Base-by-base conservation (phyloP, 2,113 vertebrate genomes). In the Alces alces region DNA sequence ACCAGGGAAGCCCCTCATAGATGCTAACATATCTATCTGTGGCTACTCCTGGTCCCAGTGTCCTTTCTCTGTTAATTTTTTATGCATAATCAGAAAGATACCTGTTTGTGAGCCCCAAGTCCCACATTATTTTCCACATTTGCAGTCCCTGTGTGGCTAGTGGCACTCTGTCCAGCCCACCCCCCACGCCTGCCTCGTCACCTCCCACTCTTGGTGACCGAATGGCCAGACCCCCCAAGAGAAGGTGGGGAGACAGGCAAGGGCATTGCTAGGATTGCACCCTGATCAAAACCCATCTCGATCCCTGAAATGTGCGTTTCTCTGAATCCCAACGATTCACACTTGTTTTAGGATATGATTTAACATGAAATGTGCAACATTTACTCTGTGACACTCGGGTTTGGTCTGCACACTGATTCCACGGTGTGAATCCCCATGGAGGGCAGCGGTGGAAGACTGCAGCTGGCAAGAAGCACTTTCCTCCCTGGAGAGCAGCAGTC, bases 341-440 rank as follows among this genome's bases (percentile, higher is more conserved):
- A 95, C 97, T 97, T 95, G 91, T 94, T 87, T 91, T 89, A 89
- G 89, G 96, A 84, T 96, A 57, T 61, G 93, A 97, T 91, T 98
- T 97, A 94, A 98, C 96, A 98, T 82, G 97, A 97, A 98, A 98
- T 57, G 96, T 98, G 97, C 96, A 98, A 97, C 94, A 95, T 93
- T 96, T 89, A 94, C 89, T 97, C 52, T 55, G 89, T 95, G 94
- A 92, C 94, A 95, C 97, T 83, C 1, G 0, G 39, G 83, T 57
- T 86, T 39, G 93, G 66, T 91, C 95, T 43, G 50, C 21, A 36
- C 79, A 54, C 43, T 0, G 39, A 91, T 85, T 89, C 83, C 55
- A 25, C 0, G 7, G 85, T 86, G 97, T 61, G 93, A 87, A 95
- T 94, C 94, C 95, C 96, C 73, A 70, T 0, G 1, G 96, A 97